Conservation (phyloP, 2,113 vertebrate species). For the Oceanites oceanicus region DNA sequence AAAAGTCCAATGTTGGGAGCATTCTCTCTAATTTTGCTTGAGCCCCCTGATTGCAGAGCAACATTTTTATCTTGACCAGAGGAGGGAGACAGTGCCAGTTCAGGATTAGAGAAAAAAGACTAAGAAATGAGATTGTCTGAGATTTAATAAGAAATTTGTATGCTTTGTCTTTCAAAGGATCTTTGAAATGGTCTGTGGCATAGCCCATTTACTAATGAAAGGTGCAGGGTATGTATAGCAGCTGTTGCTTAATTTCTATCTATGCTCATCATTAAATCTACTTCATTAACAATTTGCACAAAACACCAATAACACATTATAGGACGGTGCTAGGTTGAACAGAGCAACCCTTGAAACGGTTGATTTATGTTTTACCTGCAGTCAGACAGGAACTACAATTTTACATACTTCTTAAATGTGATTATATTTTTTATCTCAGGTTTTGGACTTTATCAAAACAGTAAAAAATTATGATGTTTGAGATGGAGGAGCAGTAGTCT, state of each 20-base stretch:
- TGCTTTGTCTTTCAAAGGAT: background rate
- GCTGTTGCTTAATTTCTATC: background rate
- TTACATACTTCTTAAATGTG: background rate
- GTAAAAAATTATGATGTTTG: background rate
- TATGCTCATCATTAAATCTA: background rate
- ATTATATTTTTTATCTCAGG: background rate
- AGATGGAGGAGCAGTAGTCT: background rate
- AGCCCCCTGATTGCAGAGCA: background rate
- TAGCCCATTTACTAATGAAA: background rate
- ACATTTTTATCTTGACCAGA: background rate
- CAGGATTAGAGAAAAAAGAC: background rate
- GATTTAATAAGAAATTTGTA: background rate
- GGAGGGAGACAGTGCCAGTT: background rate
- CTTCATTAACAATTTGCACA: background rate
- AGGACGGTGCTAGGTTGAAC: background rate
- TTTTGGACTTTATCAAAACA: background rate
- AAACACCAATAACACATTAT: background rate
- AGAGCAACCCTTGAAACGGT: background rate
- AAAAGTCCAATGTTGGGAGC: background rate
- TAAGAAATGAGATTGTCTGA: background rate
- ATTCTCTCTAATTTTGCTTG: background rate
- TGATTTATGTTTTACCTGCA: background rate
- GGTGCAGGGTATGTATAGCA: background rate
- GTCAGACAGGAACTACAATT: background rate
- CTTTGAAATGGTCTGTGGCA: background rate